Base-by-base conservation (phyloP, 1,140 invertebrate genomes). In the Drosophila murphyi region DNA sequence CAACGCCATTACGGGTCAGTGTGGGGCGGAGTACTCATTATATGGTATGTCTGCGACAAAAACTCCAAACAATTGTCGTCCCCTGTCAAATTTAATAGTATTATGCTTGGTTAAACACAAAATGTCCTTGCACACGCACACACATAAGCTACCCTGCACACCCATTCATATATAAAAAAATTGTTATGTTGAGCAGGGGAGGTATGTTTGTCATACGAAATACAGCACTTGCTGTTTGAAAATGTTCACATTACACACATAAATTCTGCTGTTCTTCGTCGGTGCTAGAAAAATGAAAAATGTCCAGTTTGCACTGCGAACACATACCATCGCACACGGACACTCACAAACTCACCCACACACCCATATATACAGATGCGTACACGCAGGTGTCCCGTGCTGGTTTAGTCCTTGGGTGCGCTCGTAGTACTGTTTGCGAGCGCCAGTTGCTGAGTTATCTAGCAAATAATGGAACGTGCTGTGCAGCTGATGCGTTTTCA, bases 401-500 rank as follows among this genome's bases (percentile, higher is more conserved):
- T 43, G 29, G 20, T 51, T 43, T 37, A 62, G 82, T 88, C 77
- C 83, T 89, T 78, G 83, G 80, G 76, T 80, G 74, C 80, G 83
- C 80, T 79, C 61, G 70, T 50, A 55, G 51, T 72, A 64, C 74
- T 78, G 71, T 88, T 88, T 83, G 85, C 71, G 64, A 71, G 74
- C 85, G 75, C 78, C 85, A 82, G 85, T 80, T 72, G 81, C 78
- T 89, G 85, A 89, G 85, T 89, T 89, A 89, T 89, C 85, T 89
- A 61, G 85, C 85, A 89, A 89, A 89, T 89, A 89, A 85, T 89
- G 78, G 86, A 85, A 89, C 85, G 85, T 89, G 85, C 85, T 81
- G 85, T 89, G 85, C 85, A 89, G 85, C 83, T 89, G 85, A 89
- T 89, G 85, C 85, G 85, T 89, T 89, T 87, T 89, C 85, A 89